phyloP scores from a whole-genome alignment of 2,888 invertebrate genomes.

The Cosmopolites sordidus region DNA sequence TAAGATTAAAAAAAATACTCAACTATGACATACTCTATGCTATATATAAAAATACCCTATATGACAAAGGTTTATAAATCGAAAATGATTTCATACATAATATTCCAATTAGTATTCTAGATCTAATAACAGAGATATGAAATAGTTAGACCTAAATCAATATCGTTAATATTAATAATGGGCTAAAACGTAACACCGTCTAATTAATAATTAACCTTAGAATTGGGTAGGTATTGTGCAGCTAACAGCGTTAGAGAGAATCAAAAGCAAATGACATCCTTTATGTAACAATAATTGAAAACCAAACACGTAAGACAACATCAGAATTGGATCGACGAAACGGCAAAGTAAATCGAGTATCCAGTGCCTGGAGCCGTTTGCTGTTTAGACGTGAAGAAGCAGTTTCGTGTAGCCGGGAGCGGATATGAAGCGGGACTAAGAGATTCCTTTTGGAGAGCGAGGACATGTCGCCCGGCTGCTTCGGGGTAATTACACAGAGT shows the following conservation, averaged over 20 bases:
- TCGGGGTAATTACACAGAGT: constrained; percentile 49
- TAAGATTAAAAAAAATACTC: no score
- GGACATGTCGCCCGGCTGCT: constrained; percentile 49
- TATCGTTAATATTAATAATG: no score
- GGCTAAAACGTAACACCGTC: background rate
- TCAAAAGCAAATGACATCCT: constrained; percentile 30
- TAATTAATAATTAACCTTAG: background rate
- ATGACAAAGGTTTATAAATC: no score
- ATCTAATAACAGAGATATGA: no score
- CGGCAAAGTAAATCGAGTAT: constrained; percentile 34
- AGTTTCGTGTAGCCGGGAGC: constrained; percentile 43
- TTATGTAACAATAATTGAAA: constrained; percentile 30
- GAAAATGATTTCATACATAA: no score
- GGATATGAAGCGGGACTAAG: constrained; percentile 36
- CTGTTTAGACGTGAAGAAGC: constrained; percentile 38
- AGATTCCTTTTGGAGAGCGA: constrained; percentile 38
- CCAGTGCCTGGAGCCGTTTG: constrained; percentile 32
- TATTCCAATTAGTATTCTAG: no score
- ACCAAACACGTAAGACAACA: constrained; percentile 26
- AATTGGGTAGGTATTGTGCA: constrained; percentile 1
- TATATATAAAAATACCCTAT: no score
- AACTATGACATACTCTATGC: no score
- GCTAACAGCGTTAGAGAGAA: background rate
- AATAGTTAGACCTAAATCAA: no score
- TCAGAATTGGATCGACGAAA: constrained; percentile 18